Evolutionary conservation across 2,113 vertebrate species (phyloP), one percentile per base, ranked within the genome.

Genomic region (Condylura cristata): DNA sequence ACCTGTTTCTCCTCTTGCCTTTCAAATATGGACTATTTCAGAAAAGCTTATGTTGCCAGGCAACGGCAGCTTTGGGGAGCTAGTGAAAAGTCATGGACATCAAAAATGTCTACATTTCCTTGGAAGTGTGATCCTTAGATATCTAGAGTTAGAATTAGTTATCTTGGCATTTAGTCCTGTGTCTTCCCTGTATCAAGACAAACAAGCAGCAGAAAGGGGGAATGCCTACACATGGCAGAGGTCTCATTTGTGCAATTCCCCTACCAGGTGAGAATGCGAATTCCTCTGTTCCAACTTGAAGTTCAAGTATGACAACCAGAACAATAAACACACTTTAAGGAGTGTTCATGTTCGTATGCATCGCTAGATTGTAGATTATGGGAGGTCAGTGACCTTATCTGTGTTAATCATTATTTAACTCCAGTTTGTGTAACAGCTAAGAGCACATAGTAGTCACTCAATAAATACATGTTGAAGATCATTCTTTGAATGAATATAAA

Each of bases 311-410:
- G 86, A 71, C 30, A 60, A 66, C 18, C 63, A 56, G 41, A 20
- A 48, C 95, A 96, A 93, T 44, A 90, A 97, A 80, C 37, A 98
- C 91, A 95, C 72, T 97, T 98, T 96, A 98, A 97, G 98, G 98
- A 99, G 99, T 98, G 97, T 98, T 98, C 98, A 98, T 98, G 97
- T 99, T 99, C 98, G 99, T 99, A 99, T 98, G 30, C 84, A 44
- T 90, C 14, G 61, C 66, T 72, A 78, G 56, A 60, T 16, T 87
- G 28, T 18, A 93, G 39, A 41, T 41, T n/a, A 41, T 39, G 41
- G n/a, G 41, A 89, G 41, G 58, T 28, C 11, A 85, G 37, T 70
- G 37, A 71, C 22, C 37, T 81, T 48, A 68, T 70, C 9, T 78
- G 37, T 12, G 34, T 71, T 79, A 83, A 56, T 82, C 53, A 83